Evolutionary conservation across 2,113 vertebrate species (phyloP).

Genomic region (Urocynchramus pylzowi): DNA sequence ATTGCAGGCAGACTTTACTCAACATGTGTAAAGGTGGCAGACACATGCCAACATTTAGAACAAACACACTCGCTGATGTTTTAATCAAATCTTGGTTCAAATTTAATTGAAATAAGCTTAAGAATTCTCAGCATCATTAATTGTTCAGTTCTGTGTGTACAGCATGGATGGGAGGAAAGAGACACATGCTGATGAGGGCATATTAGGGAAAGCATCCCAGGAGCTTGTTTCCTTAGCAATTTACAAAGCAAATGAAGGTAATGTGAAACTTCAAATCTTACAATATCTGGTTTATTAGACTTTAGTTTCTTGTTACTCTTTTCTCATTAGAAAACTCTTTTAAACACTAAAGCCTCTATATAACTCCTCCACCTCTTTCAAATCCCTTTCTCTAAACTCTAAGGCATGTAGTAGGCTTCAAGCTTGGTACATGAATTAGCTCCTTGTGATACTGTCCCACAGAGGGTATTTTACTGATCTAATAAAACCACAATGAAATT

Average conservation of each 20-base stretch:
- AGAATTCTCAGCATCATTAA: neutral
- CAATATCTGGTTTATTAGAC: slow-evolving; percentile 52
- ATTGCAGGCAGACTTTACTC: neutral
- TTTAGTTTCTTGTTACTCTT: slow-evolving; percentile 54
- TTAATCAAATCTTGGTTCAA: neutral
- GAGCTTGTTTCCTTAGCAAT: slow-evolving; percentile 17
- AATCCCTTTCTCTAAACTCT: neutral
- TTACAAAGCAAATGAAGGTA: slow-evolving; percentile 49
- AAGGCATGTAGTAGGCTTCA: slow-evolving; percentile 19
- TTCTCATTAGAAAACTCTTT: slow-evolving; percentile 48
- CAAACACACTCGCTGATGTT: neutral
- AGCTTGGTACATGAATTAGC: slow-evolving; percentile 22
- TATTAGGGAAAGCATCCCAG: neutral
- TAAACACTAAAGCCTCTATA: slow-evolving; percentile 48
- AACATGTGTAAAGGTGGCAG: slow-evolving; percentile 9
- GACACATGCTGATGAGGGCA: neutral
- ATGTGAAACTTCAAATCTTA: slow-evolving; percentile 41
- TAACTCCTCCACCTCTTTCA: slow-evolving; percentile 4
- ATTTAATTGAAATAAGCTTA: slow-evolving; percentile 7
- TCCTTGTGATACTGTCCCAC: slow-evolving; percentile 38
- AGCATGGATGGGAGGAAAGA: neutral
- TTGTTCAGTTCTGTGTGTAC: neutral
- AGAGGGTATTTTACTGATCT: slow-evolving; percentile 49
- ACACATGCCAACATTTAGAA: neutral
- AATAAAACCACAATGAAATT: slow-evolving; percentile 69